Percentiles rank a stretch among this genome's conserved stretches.
Conservation (phyloP, 2,113 vertebrate species). For the Alethe diademata region DNA sequence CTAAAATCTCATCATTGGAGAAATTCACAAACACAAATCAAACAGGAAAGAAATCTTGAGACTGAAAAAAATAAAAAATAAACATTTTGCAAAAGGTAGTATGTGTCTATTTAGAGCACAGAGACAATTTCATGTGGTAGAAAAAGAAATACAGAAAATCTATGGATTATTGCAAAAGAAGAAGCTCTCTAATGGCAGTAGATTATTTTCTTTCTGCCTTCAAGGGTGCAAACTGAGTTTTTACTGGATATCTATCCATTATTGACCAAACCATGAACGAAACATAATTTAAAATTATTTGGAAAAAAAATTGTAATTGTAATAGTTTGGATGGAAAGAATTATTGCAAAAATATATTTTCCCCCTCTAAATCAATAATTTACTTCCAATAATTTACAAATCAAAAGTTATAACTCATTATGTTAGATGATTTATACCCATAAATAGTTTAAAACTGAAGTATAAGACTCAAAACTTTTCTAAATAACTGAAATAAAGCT, state of each 20-base stretch:
- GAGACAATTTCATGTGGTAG: background rate
- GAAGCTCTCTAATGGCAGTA: background rate
- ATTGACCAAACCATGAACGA: rapidly evolving
- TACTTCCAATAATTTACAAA: background rate
- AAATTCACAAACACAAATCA: background rate
- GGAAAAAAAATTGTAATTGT: background rate
- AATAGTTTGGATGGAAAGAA: background rate
- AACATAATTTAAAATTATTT: background rate
- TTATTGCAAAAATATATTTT: background rate
- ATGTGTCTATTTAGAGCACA: background rate
- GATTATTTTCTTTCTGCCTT: background rate
- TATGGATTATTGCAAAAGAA: background rate
- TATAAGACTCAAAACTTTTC: background rate
- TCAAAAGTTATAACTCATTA: background rate
- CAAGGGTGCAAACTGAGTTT: background rate
- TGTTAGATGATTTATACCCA: background rate
- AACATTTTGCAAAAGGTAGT: background rate
- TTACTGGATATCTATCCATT: background rate
- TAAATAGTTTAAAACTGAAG: background rate
- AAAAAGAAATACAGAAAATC: background rate
- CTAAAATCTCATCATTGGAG: background rate
- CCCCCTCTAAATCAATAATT: background rate
- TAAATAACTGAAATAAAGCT: background rate
- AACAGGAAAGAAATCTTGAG: background rate
- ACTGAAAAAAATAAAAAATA: background rate